Evolutionary conservation across 2,113 vertebrate genomes (phyloP), one percentile per base, ranked within the genome.

Genomic region (Collichthys lucidus): DNA sequence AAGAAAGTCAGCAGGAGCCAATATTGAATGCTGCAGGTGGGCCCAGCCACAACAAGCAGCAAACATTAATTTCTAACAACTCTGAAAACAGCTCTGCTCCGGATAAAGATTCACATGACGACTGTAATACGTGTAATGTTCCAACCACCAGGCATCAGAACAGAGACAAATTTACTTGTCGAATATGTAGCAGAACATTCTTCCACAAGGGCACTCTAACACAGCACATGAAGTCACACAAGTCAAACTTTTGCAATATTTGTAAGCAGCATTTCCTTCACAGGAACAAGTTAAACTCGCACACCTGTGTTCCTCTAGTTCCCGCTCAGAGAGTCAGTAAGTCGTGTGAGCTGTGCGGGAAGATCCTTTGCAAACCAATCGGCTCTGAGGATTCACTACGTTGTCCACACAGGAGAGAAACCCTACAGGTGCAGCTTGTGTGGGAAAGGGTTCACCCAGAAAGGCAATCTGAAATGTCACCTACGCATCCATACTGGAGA

Each of bases 321-420:
- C 49, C 49, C 11, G 42, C 74, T 10, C 26, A 65, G 26, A 75
- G 22, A 24, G 8, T 35, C 24, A 85, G 26, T 10, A 88, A 78
- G 57, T 79, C 79, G 0, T 95, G 94, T 9, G 71, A 87, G 35
- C 10, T 91, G 12, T 94, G 94, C 9, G 92, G 92, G 2, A 94
- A 93, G 83, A 81, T n/a, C 66, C 1, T 95, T 94, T 31, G 79
- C 86, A 0, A 91, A 89, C 78, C 91, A 74, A 3, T 94, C 93
- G 0, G 90, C 89, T 64, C 67, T 94, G 77, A 88, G 82, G 75
- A 90, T 88, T 42, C 94, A 94, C 40, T 81, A 82, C 5, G 84
- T 92, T 10, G 88, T 93, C 57, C 94, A 94, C 87, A 92, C 90
- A 0, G 94, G 94, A 42, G 93, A 94, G 77, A 92, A 89, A 80